These are phyloP conservation scores for Pogonocherus hispidulus DNA, from an alignment of 2,888 invertebrate genomes.

Conservation along the genomic window DNA sequence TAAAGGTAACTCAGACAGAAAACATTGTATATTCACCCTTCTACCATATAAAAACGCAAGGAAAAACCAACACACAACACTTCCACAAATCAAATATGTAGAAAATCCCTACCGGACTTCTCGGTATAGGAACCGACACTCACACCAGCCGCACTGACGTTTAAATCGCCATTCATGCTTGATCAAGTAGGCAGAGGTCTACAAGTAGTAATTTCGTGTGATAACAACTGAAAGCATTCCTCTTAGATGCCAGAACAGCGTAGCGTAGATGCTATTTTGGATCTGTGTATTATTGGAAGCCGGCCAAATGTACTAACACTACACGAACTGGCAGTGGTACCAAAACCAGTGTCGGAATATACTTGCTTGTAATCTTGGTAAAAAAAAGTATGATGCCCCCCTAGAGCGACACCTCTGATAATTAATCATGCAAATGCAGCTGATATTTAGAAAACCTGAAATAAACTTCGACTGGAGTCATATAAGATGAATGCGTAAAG, in stretches of 20 bases:
- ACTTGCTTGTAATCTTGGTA: too few species aligned
- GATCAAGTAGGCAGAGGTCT: slow-evolving; percentile 19
- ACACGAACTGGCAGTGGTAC: not conserved
- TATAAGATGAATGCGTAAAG: too few species aligned
- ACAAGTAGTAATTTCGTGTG: slow-evolving; percentile 32
- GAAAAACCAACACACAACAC: slow-evolving; percentile 1
- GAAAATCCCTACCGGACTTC: not conserved
- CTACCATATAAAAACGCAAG: slow-evolving; percentile 2
- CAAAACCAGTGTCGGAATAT: not conserved
- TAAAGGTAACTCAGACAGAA: too few species aligned
- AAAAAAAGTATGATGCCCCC: too few species aligned
- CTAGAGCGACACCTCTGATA: too few species aligned
- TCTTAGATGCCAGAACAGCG: slow-evolving; percentile 42
- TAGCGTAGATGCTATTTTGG: slow-evolving; percentile 43
- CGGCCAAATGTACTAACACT: slow-evolving; percentile 39
- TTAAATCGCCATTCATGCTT: slow-evolving; percentile 39
- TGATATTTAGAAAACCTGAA: too few species aligned
- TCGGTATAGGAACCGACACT: slow-evolving; percentile 20
- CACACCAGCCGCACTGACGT: slow-evolving; percentile 18
- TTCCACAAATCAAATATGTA: slow-evolving; percentile 11
- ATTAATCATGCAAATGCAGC: too few species aligned
- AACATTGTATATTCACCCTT: slow-evolving; percentile 17
- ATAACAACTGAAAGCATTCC: slow-evolving; percentile 45
- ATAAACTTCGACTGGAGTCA: too few species aligned
- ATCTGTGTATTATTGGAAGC: slow-evolving; percentile 41